Evolutionary conservation across 2,113 vertebrate species (phyloP).

Genomic region (Phyllostomus discolor): DNA sequence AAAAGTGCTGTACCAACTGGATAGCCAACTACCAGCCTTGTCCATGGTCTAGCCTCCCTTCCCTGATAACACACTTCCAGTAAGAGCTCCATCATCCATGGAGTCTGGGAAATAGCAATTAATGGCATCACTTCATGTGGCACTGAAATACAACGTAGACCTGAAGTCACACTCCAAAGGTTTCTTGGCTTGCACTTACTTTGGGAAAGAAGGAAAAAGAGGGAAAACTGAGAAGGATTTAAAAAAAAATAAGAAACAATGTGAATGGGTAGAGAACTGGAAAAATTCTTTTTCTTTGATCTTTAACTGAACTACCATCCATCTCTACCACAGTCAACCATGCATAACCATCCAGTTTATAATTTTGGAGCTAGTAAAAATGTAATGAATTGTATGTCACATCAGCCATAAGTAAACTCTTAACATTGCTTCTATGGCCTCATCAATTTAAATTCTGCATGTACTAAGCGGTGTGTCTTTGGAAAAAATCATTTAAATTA

Average conservation of each 20-base stretch:
- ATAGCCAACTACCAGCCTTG: neutral
- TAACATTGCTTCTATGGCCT: neutral
- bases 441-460: neutral
- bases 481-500: neutral
- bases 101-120: neutral
- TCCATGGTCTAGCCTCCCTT: no score
- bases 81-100: neutral
- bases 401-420: neutral
- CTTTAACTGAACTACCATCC: constrained; percentile 50
- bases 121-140: neutral
- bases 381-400: neutral
- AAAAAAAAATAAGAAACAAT: neutral
- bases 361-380: neutral
- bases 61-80: neutral
- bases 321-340: constrained; percentile 39
- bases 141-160: neutral
- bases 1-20: neutral
- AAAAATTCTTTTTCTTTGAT: constrained; percentile 66
- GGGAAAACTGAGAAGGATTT: neutral
- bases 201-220: neutral
- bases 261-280: constrained; percentile 9
- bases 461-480: neutral
- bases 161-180: neutral
- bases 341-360: neutral
- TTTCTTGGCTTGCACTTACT: constrained; percentile 32